A percentile compares a stretch with the other conserved stretches of the same genome.
Conservation (phyloP, 2,888 invertebrate species). For the Lepidochitona cinerea region DNA sequence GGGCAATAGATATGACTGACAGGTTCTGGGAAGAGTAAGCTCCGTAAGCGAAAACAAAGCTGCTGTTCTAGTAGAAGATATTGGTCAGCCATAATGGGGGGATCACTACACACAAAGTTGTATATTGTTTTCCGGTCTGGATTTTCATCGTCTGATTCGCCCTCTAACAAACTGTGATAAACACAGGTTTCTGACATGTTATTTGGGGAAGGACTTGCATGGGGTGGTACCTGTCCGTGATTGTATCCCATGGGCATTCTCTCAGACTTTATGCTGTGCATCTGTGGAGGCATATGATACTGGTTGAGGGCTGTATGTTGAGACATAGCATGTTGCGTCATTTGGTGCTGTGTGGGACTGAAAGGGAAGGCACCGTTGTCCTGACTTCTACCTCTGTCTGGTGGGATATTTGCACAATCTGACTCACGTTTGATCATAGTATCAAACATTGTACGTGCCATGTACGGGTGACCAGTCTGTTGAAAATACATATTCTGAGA, state of each 20-base stretch:
- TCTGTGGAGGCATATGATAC: conserved; percentile 5
- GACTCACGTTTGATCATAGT: not conserved
- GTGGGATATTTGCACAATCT: conserved; percentile 3
- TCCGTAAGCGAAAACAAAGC: conserved; percentile 69
- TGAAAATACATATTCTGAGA: conserved; percentile 5
- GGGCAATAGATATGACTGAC: conserved; percentile 87
- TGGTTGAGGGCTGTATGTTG: not conserved
- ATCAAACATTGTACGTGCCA: not conserved
- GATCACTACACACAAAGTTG: conserved; percentile 3
- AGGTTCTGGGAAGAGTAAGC: conserved; percentile 74
- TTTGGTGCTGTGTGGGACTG: not conserved
- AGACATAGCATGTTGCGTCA: not conserved
- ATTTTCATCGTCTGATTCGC: not conserved
- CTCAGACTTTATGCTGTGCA: conserved; percentile 1
- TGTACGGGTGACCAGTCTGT: conserved; percentile 6
- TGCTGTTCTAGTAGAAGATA: conserved; percentile 57
- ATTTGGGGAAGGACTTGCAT: conserved; percentile 1
- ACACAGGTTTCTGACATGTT: conserved; percentile 6
- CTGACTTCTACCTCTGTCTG: not conserved
- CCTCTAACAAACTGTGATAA: not conserved
- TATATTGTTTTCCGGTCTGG: conserved; percentile 6
- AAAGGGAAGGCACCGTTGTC: not conserved
- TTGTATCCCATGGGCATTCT: conserved; percentile 1
- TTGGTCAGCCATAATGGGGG: conserved; percentile 16
- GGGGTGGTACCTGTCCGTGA: conserved; percentile 1